phyloP scores from a whole-genome alignment of 2,797 vertebrate species.

The Fundulus diaphanus region DNA sequence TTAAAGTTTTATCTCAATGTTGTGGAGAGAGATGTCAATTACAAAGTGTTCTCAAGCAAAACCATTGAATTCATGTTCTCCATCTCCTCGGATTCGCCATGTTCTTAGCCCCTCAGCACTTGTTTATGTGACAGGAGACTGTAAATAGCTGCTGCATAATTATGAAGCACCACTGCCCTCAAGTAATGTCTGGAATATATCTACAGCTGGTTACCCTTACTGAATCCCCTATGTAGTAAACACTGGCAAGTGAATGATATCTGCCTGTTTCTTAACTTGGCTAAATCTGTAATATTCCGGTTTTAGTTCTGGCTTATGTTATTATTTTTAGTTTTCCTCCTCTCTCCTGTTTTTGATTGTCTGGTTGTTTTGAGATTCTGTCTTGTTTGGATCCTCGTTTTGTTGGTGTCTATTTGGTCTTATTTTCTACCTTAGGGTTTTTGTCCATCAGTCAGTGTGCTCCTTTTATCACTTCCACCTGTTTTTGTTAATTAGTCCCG shows the following conservation, averaged over 20 bases:
- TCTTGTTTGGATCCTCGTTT: too few relatives aligned
- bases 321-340: too few relatives aligned
- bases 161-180: constrained; percentile 3
- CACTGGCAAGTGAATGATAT: not conserved
- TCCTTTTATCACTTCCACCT: too few relatives aligned
- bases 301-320: too few relatives aligned
- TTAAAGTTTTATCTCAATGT: constrained; percentile 2
- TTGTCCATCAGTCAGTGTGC: too few relatives aligned
- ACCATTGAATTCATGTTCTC: not conserved
- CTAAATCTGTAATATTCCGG: too few relatives aligned
- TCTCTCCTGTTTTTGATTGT: too few relatives aligned
- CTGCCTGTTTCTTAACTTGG: not conserved
- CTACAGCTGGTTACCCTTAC: not conserved
- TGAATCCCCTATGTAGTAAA: not conserved
- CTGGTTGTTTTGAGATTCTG: too few relatives aligned
- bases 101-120: not conserved
- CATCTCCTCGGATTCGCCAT: not conserved
- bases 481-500: too few relatives aligned
- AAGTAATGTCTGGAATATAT: constrained; percentile 2
- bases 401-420: too few relatives aligned
- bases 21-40: constrained; percentile 7
- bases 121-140: constrained; percentile 1
- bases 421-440: too few relatives aligned
- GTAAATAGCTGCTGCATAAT: constrained; percentile 4
- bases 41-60: constrained; percentile 10